Evolutionary conservation across 2,888 invertebrate genomes (phyloP), one percentile per base, ranked within the genome.

Genomic region (Lasius platythorax): DNA sequence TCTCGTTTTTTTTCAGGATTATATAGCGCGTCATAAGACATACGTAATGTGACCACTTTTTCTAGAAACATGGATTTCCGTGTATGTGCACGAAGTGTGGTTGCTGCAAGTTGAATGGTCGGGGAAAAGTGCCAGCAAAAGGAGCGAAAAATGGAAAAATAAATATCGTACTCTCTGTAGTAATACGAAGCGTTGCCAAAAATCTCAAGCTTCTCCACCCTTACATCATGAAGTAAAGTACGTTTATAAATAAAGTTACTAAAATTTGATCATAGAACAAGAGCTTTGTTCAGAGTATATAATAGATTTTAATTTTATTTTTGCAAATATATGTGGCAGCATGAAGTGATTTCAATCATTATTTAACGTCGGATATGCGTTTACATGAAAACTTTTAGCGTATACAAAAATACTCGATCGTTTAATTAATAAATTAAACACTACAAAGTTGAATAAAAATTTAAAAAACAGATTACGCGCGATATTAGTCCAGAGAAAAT

Each of bases 61-160:
- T 83, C 79, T 72, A 15, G 70, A 76, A 87, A 84, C 73, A 84
- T 82, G 75, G 61, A 81, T 67, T 74, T 64, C 76, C 74, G 74
- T 75, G 70, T 86, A 85, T 81, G 87, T 83, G 28, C 11, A 46
- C 28, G 28, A 75, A 70, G 46, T 66, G 66, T 64, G 86, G 82
- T 84, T 56, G 85, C 43, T 82, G 63, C 72, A 84, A 86, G 89
- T 89, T 87, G 89, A 86, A 88, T 82, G 82, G 81, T 84, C 88
- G 85, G 87, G 89, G 82, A 90, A 89, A 82, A 85, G 85, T 89
- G 89, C 88, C 89, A 89, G 89, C 58, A 79, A 84, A 74, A 78
- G 79, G 12, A 84, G 79, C 82, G 85, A 86, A 87, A 89, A 87
- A 83, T 81, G 73, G 85, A 88, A 86, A 86, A 88, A 87, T 89